A percentile compares a stretch with the other conserved stretches of the same genome.
Conservation (phyloP, 2,888 invertebrate species). For the Caenorhabditis virilis region DNA sequence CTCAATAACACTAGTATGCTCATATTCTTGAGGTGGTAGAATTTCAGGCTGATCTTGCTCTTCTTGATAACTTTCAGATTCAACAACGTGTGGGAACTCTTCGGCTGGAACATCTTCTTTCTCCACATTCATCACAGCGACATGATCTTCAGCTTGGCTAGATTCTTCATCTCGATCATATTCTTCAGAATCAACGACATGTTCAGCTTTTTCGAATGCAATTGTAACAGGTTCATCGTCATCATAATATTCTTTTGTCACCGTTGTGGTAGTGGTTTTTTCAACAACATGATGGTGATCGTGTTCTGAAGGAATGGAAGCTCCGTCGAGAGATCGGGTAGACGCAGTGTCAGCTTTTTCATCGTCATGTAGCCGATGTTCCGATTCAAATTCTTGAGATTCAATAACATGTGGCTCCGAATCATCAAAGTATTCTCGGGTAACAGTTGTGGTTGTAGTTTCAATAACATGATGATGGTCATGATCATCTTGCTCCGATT, state of each 20-base stretch:
- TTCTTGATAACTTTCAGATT: too few relatives aligned
- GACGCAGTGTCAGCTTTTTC: neutral
- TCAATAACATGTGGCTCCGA: neutral
- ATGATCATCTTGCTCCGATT: constrained; percentile 7
- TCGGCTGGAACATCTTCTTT: too few relatives aligned
- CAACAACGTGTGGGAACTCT: too few relatives aligned
- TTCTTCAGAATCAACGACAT: constrained; percentile 2
- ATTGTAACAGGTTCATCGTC: constrained; percentile 11
- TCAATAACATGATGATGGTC: neutral
- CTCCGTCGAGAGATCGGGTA: neutral
- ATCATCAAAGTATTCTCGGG: neutral
- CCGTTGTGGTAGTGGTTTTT: constrained; percentile 15
- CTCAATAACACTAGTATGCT: too few relatives aligned
- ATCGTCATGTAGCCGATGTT: neutral
- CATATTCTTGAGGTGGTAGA: too few relatives aligned
- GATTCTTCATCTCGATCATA: constrained; percentile 6
- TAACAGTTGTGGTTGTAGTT: neutral
- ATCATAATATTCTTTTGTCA: constrained; percentile 13
- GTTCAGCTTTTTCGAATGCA: constrained; percentile 12
- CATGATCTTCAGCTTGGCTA: too few relatives aligned
- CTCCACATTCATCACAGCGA: too few relatives aligned
- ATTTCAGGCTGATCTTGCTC: too few relatives aligned
- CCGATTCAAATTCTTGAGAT: neutral
- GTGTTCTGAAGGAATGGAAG: neutral
- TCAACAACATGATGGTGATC: constrained; percentile 8